Base-by-base conservation (phyloP, 1,140 invertebrate genomes). In the Araneus ventricosus region DNA sequence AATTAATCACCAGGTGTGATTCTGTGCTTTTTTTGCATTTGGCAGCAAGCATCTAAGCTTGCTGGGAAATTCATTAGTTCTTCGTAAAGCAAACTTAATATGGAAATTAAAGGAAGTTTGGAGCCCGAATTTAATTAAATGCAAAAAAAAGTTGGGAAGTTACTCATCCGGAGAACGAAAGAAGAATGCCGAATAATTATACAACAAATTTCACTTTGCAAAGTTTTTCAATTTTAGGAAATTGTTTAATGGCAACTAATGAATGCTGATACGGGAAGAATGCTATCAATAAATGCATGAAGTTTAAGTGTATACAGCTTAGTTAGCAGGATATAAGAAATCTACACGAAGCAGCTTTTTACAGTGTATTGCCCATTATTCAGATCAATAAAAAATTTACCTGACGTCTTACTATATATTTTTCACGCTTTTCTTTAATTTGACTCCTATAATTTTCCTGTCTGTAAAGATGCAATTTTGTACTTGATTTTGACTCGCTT, bases 1-100 rank as follows among this genome's bases (percentile, higher is more conserved):
- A 75, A 75, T 75, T 75, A 75, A 75, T 75, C 70, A 75, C 70
- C 30, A 34, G 70, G 34, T 75, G 70, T 7, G 30, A 75, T 75
- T 75, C 34, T 10, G 7, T n/a, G 70, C 4, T 14, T 37, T 75
- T 75, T 75, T 75, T 24, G 24, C 5, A 24, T 63, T 63, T n/a
- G 17, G 59, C 5, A 7, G 0, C 20, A 61, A 61, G 4, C 41
- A 45, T 7, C 41, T 4, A n/a, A 63, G 59, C n/a, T 63, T 37
- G 27, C 30, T 75, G 70, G 70, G 10, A 75, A 75, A 75, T 75
- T 75, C 34, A 75, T 75, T 75, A 37, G 70, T 20, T 75, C 70
- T 20, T 27, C 70, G 70, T 37, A 75, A 75, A 34, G 34, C 30
- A 22, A 75, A 20, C 70, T 75, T 75, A 37, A 75, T 75, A 75